phyloP scores from a whole-genome alignment of 2,888 invertebrate species.

The Teleiodes luculella region DNA sequence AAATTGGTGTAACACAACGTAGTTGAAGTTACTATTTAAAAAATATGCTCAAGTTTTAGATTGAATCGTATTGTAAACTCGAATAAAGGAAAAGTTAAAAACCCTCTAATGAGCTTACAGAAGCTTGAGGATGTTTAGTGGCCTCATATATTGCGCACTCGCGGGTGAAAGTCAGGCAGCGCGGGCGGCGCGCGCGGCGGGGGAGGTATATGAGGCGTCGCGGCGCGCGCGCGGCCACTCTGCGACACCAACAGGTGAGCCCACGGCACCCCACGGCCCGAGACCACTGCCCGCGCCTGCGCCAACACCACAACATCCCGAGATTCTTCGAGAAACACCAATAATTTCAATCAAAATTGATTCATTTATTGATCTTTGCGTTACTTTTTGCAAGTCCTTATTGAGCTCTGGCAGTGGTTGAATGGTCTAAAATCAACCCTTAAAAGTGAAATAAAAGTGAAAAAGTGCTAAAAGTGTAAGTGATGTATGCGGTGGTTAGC shows the following conservation, averaged over 20 bases:
- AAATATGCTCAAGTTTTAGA: no score
- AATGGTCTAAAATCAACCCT: neutral
- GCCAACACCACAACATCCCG: neutral
- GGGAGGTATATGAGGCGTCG: constrained; percentile 54
- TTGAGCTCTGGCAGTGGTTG: neutral
- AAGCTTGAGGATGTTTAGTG: neutral
- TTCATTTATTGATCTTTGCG: no score
- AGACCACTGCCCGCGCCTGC: constrained; percentile 12
- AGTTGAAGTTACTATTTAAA: no score
- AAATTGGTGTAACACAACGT: no score
- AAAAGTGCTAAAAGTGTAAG: constrained; percentile 35
- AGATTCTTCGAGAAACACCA: neutral
- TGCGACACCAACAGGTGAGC: constrained; percentile 61
- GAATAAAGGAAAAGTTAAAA: neutral
- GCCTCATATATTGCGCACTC: constrained; percentile 5
- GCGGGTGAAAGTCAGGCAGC: constrained; percentile 55
- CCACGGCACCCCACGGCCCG: constrained; percentile 25
- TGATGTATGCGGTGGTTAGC: constrained; percentile 36
- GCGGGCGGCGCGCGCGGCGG: constrained; percentile 37
- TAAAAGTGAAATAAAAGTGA: constrained; percentile 17
- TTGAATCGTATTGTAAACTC: neutral
- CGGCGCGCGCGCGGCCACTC: constrained; percentile 66
- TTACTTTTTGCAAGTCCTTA: no score
- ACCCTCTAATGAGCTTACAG: neutral
- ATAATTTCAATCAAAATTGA: neutral